A percentile compares a stretch with the other conserved stretches of the same genome.
Evolutionary conservation across 2,797 vertebrate species (phyloP).

Genomic region (Hemibagrus guttatus): DNA sequence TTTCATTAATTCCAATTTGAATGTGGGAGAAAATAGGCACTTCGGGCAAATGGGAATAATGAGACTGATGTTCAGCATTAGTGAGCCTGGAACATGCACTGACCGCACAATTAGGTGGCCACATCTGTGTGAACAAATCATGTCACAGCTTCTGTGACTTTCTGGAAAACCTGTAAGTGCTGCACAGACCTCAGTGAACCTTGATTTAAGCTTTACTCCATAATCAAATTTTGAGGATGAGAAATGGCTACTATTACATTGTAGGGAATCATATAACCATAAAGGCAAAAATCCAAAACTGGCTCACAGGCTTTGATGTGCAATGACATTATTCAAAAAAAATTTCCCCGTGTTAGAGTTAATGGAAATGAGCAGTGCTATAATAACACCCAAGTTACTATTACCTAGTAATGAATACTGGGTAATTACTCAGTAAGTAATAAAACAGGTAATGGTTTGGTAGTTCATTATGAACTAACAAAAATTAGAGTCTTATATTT

Average conservation of each 20-base stretch:
- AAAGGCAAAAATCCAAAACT: neutral
- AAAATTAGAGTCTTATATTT: neutral
- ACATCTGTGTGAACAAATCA: constrained; percentile 27
- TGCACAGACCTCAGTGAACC: neutral
- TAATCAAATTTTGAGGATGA: neutral
- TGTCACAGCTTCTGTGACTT: neutral
- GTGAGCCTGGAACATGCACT: constrained; percentile 28
- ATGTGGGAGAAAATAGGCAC: constrained; percentile 52
- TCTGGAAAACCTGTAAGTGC: constrained; percentile 1
- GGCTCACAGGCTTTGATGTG: neutral
- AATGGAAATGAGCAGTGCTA: neutral
- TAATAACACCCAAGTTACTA: neutral
- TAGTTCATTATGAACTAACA: neutral
- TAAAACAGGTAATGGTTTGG: neutral
- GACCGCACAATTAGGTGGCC: constrained; percentile 41
- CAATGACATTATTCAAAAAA: neutral
- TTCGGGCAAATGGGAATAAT: constrained; percentile 50
- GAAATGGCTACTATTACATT: neutral
- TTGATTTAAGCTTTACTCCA: neutral
- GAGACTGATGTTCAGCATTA: constrained; percentile 51
- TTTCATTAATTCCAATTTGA: constrained; percentile 71
- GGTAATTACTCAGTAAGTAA: neutral
- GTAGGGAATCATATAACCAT: neutral
- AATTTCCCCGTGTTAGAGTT: neutral
- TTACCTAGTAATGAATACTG: neutral